These are phyloP conservation scores for Microchirus variegatus DNA, from an alignment of 2,797 vertebrate genomes.

Conservation along the genomic window DNA sequence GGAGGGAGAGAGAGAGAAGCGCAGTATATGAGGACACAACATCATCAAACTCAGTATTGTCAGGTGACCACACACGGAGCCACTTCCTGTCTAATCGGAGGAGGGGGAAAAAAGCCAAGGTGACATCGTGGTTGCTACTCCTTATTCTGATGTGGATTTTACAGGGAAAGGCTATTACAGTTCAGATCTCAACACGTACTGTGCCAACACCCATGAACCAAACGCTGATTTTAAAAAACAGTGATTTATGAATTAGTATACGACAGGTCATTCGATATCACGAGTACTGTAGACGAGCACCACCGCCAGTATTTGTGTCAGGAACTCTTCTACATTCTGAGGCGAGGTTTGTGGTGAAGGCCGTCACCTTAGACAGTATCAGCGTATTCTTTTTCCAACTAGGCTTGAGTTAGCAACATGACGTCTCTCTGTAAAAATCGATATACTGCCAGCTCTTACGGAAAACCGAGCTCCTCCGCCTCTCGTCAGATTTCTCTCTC, in stretches of 20 bases:
- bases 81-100: constrained; percentile 27
- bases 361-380: constrained; percentile 41
- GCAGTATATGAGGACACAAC: constrained; percentile 33
- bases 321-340: constrained; percentile 37
- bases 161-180: constrained; percentile 30
- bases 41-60: constrained; percentile 59
- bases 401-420: constrained; percentile 40
- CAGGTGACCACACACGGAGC: constrained; percentile 34
- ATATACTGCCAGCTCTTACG: constrained; percentile 72
- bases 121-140: constrained; percentile 11
- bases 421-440: constrained; percentile 43
- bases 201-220: constrained; percentile 66
- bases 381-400: constrained; percentile 32
- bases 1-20: constrained; percentile 31
- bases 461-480: constrained; percentile 45
- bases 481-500: constrained; percentile 48
- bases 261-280: constrained; percentile 41
- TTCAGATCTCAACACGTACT: constrained; percentile 33
- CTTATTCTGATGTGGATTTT: constrained; percentile 12
- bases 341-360: constrained; percentile 21
- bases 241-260: constrained; percentile 37
- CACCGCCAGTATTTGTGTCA: constrained; percentile 70
- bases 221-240: constrained; percentile 39
- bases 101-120: constrained; percentile 16
- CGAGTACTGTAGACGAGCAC: constrained; percentile 53